phyloP scores from a whole-genome alignment of 2,888 invertebrate species.

The Lamellibrachia satsuma region DNA sequence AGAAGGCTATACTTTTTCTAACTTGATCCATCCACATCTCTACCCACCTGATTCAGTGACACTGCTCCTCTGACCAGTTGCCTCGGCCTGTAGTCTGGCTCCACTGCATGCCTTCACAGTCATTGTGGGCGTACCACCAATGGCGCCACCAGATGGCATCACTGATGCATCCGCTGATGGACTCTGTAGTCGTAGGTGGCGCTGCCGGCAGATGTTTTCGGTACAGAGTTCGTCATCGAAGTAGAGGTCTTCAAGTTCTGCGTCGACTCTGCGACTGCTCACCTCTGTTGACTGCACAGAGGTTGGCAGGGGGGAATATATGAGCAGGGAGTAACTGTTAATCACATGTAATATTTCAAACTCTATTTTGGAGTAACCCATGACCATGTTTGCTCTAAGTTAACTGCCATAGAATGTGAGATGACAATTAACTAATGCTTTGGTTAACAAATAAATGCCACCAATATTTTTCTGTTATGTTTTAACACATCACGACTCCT shows the following conservation, averaged over 20 bases:
- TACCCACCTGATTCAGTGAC: background rate
- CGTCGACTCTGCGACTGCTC: background rate
- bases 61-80: background rate
- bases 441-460: no score
- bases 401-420: no score
- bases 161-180: conserved; percentile 18
- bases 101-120: background rate
- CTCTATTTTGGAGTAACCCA: background rate
- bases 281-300: background rate
- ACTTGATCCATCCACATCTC: background rate
- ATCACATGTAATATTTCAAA: background rate
- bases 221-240: conserved; percentile 32
- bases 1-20: no score
- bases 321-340: background rate
- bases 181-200: conserved; percentile 34
- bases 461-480: no score
- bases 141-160: background rate
- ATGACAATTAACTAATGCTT: no score
- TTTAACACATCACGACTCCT: no score
- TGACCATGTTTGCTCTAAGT: background rate
- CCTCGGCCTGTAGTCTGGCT: background rate
- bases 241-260: conserved; percentile 35
- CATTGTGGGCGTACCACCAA: background rate
- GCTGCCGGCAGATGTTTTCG: conserved; percentile 24
- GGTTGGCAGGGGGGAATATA: background rate